Conservation (phyloP, 2,797 vertebrate species). For the Eulemur albifrons region DNA sequence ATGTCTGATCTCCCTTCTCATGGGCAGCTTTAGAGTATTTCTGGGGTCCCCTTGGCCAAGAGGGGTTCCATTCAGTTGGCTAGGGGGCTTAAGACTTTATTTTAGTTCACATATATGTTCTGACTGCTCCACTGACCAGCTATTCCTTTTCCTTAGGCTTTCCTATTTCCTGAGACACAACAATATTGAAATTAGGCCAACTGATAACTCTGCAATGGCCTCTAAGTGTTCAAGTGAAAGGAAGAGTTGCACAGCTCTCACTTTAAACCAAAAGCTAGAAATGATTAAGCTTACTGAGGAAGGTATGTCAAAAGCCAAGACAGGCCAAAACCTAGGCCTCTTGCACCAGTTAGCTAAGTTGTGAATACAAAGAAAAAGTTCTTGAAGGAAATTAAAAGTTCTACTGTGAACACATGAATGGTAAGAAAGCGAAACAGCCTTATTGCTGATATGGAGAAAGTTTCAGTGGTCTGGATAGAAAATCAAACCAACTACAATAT, state of each 20-base stretch:
- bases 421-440: background rate
- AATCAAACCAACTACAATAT: background rate
- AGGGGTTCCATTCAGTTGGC: too few relatives aligned
- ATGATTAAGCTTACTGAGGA: background rate
- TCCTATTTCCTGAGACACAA: too few relatives aligned
- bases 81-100: too few relatives aligned
- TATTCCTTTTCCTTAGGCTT: too few relatives aligned
- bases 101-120: too few relatives aligned
- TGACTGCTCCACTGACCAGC: too few relatives aligned
- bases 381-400: background rate
- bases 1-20: too few relatives aligned
- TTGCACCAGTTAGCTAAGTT: background rate
- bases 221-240: background rate
- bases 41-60: too few relatives aligned
- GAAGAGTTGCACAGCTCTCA: background rate
- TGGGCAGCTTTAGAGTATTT: too few relatives aligned
- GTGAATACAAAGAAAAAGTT: background rate
- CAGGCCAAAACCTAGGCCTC: background rate
- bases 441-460: background rate
- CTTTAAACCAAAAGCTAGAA: background rate
- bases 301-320: background rate
- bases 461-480: background rate
- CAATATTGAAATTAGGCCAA: background rate
- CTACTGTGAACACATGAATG: background rate
- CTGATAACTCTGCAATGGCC: background rate